Evolutionary conservation across 2,888 invertebrate species (phyloP).

Genomic region (Pristionchus mayeri): DNA sequence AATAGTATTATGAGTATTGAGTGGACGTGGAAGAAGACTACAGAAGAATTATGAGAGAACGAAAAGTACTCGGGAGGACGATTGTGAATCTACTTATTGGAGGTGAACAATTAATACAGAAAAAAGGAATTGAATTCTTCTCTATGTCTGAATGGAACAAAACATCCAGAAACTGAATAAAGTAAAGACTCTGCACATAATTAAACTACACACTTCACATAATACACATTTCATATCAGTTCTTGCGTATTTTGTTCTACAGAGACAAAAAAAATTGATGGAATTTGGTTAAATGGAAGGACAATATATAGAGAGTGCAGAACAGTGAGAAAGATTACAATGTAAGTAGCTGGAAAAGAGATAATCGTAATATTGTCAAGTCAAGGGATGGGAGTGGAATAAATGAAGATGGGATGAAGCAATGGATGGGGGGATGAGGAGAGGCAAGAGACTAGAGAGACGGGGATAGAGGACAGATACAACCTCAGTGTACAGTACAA

Average conservation of each 20-base stretch:
- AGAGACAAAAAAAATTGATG: neutral
- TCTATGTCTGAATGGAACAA: too few relatives aligned
- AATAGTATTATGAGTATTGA: constrained; percentile 38
- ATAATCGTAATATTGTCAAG: neutral
- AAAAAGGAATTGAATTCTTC: neutral
- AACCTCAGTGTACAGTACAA: constrained; percentile 39
- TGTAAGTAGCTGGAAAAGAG: neutral
- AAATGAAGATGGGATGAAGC: neutral
- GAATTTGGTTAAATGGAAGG: neutral
- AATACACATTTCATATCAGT: constrained; percentile 1
- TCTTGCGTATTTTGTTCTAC: constrained; percentile 16
- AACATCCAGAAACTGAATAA: too few relatives aligned
- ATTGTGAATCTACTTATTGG: neutral
- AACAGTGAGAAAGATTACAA: neutral
- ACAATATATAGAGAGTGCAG: neutral
- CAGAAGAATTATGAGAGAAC: neutral
- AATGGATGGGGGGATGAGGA: constrained; percentile 7
- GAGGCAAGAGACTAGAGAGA: constrained; percentile 25
- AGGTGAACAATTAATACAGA: neutral
- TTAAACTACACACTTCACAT: neutral
- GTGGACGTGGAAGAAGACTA: neutral
- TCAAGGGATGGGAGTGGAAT: neutral
- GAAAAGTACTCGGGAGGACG: neutral
- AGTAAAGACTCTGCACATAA: constrained; percentile 22
- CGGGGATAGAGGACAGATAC: constrained; percentile 10